These are phyloP conservation scores for Pelvicachromis taeniatus DNA, from an alignment of 2,113 vertebrate species.

Conservation along the genomic window DNA sequence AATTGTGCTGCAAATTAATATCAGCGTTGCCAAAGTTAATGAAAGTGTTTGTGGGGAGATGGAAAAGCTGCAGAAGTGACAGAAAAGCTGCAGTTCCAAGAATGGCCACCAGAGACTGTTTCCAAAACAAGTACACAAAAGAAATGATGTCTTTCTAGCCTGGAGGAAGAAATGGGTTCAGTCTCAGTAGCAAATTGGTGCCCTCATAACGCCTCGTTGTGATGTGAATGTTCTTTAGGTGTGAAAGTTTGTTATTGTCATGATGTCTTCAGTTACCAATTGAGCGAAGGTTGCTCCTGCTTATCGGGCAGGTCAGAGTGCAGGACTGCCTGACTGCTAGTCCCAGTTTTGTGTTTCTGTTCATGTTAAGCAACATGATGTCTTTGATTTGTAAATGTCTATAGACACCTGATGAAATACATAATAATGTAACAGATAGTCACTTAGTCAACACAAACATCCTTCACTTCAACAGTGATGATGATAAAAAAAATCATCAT, in stretches of 20 bases:
- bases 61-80: background rate
- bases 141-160: too few relatives aligned
- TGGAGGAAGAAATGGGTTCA: background rate
- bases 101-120: too few relatives aligned
- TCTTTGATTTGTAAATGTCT: background rate
- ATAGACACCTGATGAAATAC: background rate
- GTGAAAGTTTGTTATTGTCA: background rate
- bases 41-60: background rate
- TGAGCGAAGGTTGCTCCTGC: background rate
- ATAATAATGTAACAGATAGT: background rate
- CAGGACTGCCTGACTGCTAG: background rate
- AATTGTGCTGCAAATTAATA: background rate
- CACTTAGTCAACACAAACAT: background rate
- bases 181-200: background rate
- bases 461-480: background rate
- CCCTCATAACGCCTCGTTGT: background rate
- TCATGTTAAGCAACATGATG: background rate
- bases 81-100: background rate
- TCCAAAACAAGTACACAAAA: too few relatives aligned
- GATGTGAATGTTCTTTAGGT: background rate
- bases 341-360: background rate
- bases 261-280: background rate
- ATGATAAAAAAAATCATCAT: background rate
- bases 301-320: background rate
- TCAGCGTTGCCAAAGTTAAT: background rate